Base-by-base conservation (phyloP, 2,113 vertebrate genomes). In the Cervus canadensis region DNA sequence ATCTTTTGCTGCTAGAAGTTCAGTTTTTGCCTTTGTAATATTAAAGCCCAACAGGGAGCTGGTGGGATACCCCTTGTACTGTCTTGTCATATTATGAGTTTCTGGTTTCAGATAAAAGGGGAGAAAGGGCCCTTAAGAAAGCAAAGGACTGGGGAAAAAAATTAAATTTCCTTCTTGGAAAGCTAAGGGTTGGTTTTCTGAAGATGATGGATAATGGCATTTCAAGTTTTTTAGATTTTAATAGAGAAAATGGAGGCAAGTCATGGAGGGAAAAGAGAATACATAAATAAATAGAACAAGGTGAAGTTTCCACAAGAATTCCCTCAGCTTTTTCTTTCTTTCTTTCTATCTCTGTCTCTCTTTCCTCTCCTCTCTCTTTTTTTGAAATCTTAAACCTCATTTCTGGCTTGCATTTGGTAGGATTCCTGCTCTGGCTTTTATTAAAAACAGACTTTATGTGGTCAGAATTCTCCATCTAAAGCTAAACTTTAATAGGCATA, bases 371-470 rank as follows among this genome's bases (percentile, higher is more conserved):
- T 16, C 78, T 79, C 43, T 92, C 12, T 82, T 36, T 88, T 96
- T 98, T 98, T 98, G 98, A 98, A 98, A 98, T 98, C 97, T 98
- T 98, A 97, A 97, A 97, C 98, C 96, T 91, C 87, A 97, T 98
- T 99, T 99, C 98, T 98, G 98, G 98, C 97, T 98, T 98, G 97
- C 96, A 98, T 98, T 99, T 98, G 98, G 97, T 98, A 98, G 74
- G 96, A 98, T 98, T 98, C 97, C 98, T 98, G 98, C 67, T 40
- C 98, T 98, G 98, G 97, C 97, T 98, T 98, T 99, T 98, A 99
- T 99, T 99, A 98, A 98, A 99, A 99, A 98, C 99, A 99, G 98
- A 98, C 98, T 94, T 76, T 96, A 96, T 85, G 45, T 84, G 98
- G 98, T 98, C 98, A 98, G 98, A 98, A 98, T 97, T 98, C 98